phyloP scores from a whole-genome alignment of 2,797 vertebrate species.

The Myripristis murdjan region DNA sequence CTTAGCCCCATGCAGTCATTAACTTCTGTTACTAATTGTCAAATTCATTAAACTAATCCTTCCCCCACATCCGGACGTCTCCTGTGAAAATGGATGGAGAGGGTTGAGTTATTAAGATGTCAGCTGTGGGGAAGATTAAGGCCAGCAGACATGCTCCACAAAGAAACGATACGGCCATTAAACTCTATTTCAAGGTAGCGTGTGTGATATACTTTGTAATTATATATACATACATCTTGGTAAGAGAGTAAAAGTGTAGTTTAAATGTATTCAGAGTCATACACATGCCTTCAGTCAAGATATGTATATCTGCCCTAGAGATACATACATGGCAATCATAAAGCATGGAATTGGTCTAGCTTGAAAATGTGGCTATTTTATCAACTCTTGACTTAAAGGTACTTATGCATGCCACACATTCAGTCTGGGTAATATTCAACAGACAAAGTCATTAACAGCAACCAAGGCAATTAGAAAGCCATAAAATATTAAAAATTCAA shows the following conservation, averaged over 20 bases:
- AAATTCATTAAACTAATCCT: slow-evolving; percentile 89
- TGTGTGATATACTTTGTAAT: slow-evolving; percentile 83
- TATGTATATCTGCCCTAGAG: slow-evolving; percentile 63
- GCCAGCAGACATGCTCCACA: slow-evolving; percentile 82
- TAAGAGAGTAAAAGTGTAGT: slow-evolving; percentile 69
- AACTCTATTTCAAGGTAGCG: slow-evolving; percentile 82
- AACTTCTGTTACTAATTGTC: slow-evolving; percentile 90
- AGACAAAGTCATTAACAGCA: slow-evolving; percentile 72
- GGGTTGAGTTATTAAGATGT: slow-evolving; percentile 87
- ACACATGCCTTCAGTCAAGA: slow-evolving; percentile 68
- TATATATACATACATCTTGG: slow-evolving; percentile 83
- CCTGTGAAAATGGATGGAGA: slow-evolving; percentile 85
- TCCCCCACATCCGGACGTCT: slow-evolving; percentile 82
- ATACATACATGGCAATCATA: slow-evolving; percentile 50
- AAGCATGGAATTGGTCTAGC: slow-evolving; percentile 33
- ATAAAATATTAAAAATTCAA: slow-evolving; percentile 85
- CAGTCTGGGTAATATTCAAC: slow-evolving; percentile 73
- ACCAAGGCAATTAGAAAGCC: slow-evolving; percentile 82
- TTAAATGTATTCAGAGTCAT: slow-evolving; percentile 78
- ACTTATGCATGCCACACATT: slow-evolving; percentile 58
- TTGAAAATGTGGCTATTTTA: slow-evolving; percentile 46
- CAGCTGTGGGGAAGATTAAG: slow-evolving; percentile 85
- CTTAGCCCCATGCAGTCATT: slow-evolving; percentile 89
- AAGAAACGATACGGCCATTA: slow-evolving; percentile 83
- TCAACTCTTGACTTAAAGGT: slow-evolving; percentile 51